Evolutionary conservation across 2,888 invertebrate genomes (phyloP).

Genomic region (Cabera pusaria): DNA sequence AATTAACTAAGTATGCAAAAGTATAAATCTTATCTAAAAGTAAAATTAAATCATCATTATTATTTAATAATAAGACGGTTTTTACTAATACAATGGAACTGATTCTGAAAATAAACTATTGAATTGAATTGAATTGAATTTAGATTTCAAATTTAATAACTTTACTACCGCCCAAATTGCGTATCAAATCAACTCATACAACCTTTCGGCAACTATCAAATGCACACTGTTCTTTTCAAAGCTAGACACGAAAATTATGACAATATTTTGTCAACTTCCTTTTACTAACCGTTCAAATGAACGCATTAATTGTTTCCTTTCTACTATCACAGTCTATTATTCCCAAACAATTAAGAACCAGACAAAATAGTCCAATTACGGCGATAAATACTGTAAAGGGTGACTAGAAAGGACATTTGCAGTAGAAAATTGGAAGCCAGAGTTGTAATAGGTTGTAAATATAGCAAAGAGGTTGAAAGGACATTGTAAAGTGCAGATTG

Average conservation of each 20-base stretch:
- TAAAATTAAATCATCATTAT: too few species aligned
- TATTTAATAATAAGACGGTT: too few species aligned
- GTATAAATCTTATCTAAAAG: too few species aligned
- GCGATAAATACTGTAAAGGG: slow-evolving; percentile 38
- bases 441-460: slow-evolving; percentile 56
- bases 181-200: too few species aligned
- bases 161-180: too few species aligned
- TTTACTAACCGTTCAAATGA: slow-evolving; percentile 25
- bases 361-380: slow-evolving; percentile 61
- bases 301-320: slow-evolving; percentile 31
- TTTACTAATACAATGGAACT: too few species aligned
- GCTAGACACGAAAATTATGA: slow-evolving; percentile 5
- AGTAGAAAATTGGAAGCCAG: slow-evolving; percentile 42
- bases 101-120: too few species aligned
- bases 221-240: slow-evolving; percentile 14
- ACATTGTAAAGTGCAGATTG: slow-evolving; percentile 57
- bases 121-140: too few species aligned
- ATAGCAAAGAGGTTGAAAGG: slow-evolving; percentile 45
- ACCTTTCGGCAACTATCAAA: too few species aligned
- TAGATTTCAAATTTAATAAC: too few species aligned
- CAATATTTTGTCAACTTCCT: slow-evolving; percentile 28
- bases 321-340: slow-evolving; percentile 11
- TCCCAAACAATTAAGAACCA: slow-evolving; percentile 16
- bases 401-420: slow-evolving; percentile 32
- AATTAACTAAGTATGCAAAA: too few species aligned